These are phyloP conservation scores for Apodemus agrarius DNA, from an alignment of 2,797 vertebrate species.

Conservation along the genomic window DNA sequence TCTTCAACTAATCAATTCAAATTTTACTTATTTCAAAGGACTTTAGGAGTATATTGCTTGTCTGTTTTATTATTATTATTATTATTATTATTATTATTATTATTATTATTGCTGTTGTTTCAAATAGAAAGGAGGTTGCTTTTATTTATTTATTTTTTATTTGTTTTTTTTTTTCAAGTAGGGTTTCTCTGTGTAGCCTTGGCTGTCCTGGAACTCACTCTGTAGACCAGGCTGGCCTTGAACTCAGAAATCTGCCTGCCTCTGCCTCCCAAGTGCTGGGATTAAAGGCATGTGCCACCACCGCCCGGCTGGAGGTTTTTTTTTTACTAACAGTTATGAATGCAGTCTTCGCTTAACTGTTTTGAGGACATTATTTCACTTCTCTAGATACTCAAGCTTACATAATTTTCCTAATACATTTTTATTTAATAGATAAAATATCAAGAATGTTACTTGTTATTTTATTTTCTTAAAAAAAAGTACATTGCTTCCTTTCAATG, in stretches of 20 bases:
- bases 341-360: not conserved
- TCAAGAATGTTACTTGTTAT: not conserved
- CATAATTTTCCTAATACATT: conserved; percentile 9
- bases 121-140: not conserved
- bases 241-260: too few species aligned
- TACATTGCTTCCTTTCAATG: not conserved
- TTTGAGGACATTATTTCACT: not conserved
- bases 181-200: too few species aligned
- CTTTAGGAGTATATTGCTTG: not conserved
- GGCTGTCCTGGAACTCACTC: too few species aligned
- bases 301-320: too few species aligned
- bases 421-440: conserved; percentile 21
- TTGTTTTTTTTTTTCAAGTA: too few species aligned
- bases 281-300: too few species aligned
- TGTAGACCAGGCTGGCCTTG: too few species aligned
- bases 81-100: not conserved
- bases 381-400: not conserved
- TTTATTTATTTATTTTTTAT: too few species aligned
- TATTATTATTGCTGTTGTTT: not conserved
- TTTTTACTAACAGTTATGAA: not conserved
- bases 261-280: too few species aligned
- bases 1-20: not conserved
- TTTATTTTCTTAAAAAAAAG: not conserved
- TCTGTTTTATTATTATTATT: not conserved
- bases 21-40: conserved; percentile 3